These are phyloP conservation scores for Virgularia gustaviana DNA, from an alignment of 92 coral and sea anemone species.

Conservation along the genomic window DNA sequence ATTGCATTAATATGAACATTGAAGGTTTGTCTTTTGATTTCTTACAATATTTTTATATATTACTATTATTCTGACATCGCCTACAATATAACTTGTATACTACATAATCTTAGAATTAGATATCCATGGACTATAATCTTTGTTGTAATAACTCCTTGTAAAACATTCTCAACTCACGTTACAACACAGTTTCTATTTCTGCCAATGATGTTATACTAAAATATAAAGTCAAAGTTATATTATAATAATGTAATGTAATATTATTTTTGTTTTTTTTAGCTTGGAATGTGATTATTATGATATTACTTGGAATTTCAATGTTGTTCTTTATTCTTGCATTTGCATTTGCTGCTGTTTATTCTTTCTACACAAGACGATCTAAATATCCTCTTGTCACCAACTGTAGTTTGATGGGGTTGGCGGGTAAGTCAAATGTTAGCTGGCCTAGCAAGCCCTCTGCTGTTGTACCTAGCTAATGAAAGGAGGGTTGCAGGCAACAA, in stretches of 20 bases:
- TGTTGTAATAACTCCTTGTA: too few relatives aligned
- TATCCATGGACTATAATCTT: too few relatives aligned
- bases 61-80: too few relatives aligned
- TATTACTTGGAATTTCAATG: conserved; percentile 73
- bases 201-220: too few relatives aligned
- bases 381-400: conserved; percentile 73
- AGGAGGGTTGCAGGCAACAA: too few relatives aligned
- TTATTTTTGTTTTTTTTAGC: conserved; percentile 49
- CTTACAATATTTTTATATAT: too few relatives aligned
- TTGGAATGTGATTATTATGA: conserved; percentile 88
- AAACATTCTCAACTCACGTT: too few relatives aligned
- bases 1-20: conserved; percentile 41
- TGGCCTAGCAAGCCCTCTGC: too few relatives aligned
- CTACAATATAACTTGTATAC: too few relatives aligned
- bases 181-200: too few relatives aligned
- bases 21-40: conserved; percentile 42
- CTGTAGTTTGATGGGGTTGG: conserved; percentile 70
- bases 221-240: background rate
- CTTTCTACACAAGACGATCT: conserved; percentile 83
- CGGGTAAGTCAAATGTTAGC: conserved; percentile 54
- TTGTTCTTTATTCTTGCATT: conserved; percentile 79
- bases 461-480: too few relatives aligned
- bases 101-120: too few relatives aligned
- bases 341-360: conserved; percentile 70
- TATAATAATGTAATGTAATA: background rate